Percentiles rank a stretch among this genome's conserved stretches.
phyloP scores from a whole-genome alignment of 2,113 vertebrate species.

The Elephas maximus region DNA sequence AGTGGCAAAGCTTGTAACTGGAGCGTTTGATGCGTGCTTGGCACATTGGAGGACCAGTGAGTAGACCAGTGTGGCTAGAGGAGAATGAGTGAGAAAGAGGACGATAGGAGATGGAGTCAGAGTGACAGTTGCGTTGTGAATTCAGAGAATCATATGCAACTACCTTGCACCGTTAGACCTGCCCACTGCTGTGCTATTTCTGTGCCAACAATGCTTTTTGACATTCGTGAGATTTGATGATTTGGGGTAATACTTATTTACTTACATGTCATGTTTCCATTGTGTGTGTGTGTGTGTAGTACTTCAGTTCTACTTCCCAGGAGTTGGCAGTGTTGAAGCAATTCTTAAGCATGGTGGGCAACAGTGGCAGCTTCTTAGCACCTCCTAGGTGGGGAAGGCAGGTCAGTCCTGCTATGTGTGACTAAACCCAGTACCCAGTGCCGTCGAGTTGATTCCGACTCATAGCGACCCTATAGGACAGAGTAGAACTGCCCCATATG shows the following conservation, averaged over 20 bases:
- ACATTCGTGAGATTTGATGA: background rate
- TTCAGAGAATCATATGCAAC: background rate
- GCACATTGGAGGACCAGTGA: background rate
- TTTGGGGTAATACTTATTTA: background rate
- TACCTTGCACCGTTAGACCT: background rate
- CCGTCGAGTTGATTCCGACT: too few species aligned
- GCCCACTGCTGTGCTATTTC: background rate
- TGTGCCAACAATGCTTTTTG: background rate
- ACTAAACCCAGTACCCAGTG: too few species aligned
- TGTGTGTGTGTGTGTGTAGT: background rate
- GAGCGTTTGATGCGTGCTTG: background rate
- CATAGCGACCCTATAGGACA: too few species aligned
- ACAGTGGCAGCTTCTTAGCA: rapidly evolving
- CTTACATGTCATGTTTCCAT: background rate
- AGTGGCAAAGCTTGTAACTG: background rate
- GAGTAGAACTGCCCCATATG: too few species aligned
- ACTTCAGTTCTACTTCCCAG: background rate
- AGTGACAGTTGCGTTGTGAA: background rate
- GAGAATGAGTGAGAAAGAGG: background rate
- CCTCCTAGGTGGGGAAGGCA: background rate
- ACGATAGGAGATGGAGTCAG: background rate
- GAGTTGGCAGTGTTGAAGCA: background rate
- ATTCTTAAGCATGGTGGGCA: background rate
- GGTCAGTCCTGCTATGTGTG: background rate
- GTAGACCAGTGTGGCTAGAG: background rate